A percentile compares a stretch with the other conserved stretches of the same genome.
These are phyloP conservation scores for Nerophis ophidion DNA, from an alignment of 2,113 vertebrate species.

Conservation along the genomic window DNA sequence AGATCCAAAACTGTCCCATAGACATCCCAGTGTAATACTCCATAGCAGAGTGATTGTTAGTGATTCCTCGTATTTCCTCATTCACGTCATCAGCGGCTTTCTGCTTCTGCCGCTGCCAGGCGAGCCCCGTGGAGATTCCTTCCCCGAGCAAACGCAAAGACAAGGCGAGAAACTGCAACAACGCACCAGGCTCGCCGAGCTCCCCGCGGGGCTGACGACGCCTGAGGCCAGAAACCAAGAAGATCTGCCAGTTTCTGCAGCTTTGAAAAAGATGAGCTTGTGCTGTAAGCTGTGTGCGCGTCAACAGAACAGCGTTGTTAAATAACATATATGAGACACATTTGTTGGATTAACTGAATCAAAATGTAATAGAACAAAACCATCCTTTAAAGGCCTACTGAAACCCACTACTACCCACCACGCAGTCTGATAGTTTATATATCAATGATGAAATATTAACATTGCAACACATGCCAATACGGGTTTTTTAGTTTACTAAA, in stretches of 20 bases:
- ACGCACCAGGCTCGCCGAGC: constrained; percentile 5
- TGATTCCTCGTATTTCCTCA: neutral
- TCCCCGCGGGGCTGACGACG: constrained; percentile 25
- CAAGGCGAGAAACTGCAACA: constrained; percentile 5
- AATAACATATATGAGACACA: constrained; percentile 22
- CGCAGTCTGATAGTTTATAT: too few relatives aligned
- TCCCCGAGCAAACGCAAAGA: constrained; percentile 41
- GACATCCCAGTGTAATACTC: neutral
- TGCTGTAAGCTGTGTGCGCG: neutral
- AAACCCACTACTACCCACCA: too few relatives aligned
- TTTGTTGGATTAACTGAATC: neutral
- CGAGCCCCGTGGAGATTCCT: constrained; percentile 31
- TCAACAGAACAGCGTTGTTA: constrained; percentile 8
- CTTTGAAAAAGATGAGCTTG: constrained; percentile 13
- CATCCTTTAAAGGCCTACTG: too few relatives aligned
- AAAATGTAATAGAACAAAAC: neutral
- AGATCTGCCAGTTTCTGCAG: constrained; percentile 14
- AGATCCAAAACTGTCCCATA: neutral
- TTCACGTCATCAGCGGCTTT: constrained; percentile 17
- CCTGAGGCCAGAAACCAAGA: constrained; percentile 37
- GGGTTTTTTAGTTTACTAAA: too few relatives aligned
- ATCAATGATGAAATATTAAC: too few relatives aligned
- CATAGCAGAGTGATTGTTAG: neutral
- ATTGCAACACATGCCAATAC: too few relatives aligned
- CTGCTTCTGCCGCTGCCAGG: constrained; percentile 6